Percentiles rank a stretch among this genome's conserved stretches.
These are phyloP conservation scores for Antechinus flavipes DNA, from an alignment of 2,113 vertebrate species.

Conservation along the genomic window DNA sequence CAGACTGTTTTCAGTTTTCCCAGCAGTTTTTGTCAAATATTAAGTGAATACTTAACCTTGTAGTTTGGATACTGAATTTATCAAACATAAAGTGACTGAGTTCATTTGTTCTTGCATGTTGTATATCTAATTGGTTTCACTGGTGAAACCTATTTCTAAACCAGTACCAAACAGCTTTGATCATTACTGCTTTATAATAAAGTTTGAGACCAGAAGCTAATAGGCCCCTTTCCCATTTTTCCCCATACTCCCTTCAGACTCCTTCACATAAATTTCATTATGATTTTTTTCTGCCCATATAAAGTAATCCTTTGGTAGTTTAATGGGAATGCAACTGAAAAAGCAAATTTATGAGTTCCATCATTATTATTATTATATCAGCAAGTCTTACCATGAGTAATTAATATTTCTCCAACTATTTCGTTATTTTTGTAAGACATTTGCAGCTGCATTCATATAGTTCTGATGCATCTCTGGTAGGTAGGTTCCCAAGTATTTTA, in stretches of 20 bases:
- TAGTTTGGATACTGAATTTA: too few relatives aligned
- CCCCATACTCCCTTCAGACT: not conserved
- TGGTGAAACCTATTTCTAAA: too few relatives aligned
- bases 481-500: not conserved
- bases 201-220: not conserved
- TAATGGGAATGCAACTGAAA: not conserved
- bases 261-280: not conserved
- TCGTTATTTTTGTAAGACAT: not conserved
- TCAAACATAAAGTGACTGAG: too few relatives aligned
- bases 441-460: not conserved
- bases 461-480: not conserved
- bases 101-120: too few relatives aligned
- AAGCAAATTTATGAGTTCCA: not conserved
- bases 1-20: too few relatives aligned
- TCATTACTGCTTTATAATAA: too few relatives aligned
- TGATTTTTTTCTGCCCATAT: not conserved
- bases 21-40: too few relatives aligned
- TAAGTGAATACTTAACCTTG: too few relatives aligned
- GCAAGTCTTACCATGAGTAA: not conserved
- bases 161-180: too few relatives aligned
- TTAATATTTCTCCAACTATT: not conserved
- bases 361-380: not conserved
- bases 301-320: not conserved
- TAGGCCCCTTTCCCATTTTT: not conserved
- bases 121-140: too few relatives aligned